Percentiles rank a stretch among this genome's conserved stretches.
phyloP scores from a whole-genome alignment of 2,797 vertebrate species.

The Sebastes melanostomus region DNA sequence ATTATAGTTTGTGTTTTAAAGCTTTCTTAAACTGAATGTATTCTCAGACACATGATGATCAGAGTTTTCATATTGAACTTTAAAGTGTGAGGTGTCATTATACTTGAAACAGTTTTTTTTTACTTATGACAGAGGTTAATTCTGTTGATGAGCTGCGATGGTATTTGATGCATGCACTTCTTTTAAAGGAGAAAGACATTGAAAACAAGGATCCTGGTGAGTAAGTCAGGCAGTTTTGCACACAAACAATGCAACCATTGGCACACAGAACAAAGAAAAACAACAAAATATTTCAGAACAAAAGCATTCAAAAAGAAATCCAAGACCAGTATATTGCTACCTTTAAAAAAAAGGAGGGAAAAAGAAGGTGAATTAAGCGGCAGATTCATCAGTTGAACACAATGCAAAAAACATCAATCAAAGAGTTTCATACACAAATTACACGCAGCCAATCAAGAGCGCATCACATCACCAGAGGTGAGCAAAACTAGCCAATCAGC shows the following conservation, averaged over 20 bases:
- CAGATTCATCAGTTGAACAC: slow-evolving; percentile 78
- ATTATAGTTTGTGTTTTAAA: neutral
- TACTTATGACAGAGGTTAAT: slow-evolving; percentile 65
- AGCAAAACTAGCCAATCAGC: slow-evolving; percentile 85
- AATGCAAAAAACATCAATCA: slow-evolving; percentile 79
- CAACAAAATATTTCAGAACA: slow-evolving; percentile 70
- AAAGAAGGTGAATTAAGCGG: slow-evolving; percentile 80
- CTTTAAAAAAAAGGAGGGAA: slow-evolving; percentile 68
- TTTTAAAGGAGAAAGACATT: slow-evolving; percentile 71
- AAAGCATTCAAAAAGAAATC: slow-evolving; percentile 81
- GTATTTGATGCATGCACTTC: slow-evolving; percentile 76
- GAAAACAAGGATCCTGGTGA: slow-evolving; percentile 75
- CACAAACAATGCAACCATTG: slow-evolving; percentile 74
- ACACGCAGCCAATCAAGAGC: slow-evolving; percentile 82
- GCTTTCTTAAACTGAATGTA: neutral
- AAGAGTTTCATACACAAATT: slow-evolving; percentile 75
- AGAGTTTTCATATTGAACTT: slow-evolving; percentile 7
- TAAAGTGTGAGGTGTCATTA: slow-evolving; percentile 35
- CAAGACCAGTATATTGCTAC: slow-evolving; percentile 78
- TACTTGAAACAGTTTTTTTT: slow-evolving; percentile 23
- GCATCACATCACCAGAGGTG: slow-evolving; percentile 80
- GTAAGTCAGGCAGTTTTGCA: slow-evolving; percentile 75
- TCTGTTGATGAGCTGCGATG: slow-evolving; percentile 74
- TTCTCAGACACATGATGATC: neutral
- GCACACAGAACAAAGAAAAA: slow-evolving; percentile 76